Base-by-base conservation (phyloP, 37 sponge, comb jelly and placozoan genomes). In the Tethya wilhelma region DNA sequence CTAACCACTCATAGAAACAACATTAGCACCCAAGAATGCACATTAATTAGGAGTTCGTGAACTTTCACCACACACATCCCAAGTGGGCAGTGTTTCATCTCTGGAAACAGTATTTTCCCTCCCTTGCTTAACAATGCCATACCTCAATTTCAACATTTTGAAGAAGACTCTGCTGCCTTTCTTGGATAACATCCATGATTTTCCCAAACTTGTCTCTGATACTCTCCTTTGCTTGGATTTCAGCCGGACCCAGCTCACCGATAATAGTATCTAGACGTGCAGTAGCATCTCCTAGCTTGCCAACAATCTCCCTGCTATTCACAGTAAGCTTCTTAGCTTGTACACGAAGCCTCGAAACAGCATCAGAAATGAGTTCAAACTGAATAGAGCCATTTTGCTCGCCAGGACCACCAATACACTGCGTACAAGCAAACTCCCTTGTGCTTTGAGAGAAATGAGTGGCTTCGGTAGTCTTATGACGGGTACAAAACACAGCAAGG, bases 371-470 rank as follows among this genome's bases (percentile, higher is more conserved):
- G 8, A 33, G 67, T 28, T 60, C 57, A 64, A 77, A 89, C 30
- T 62, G 56, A 9, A 20, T 37, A 39, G 12, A 1, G 12, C 68
- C 40, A 0, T 12, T 19, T 14, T 14, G 0, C 70, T 67, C 80
- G 29, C 67, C 86, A 1, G 64, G 68, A 1, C 30, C 59, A 22
- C 2, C 20, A 26, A 63, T 30, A 56, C 89, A 89, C 29, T 49
- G 38, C 4, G 31, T 34, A 40, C 89, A 89, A 1, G 83, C 89
- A 89, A 89, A 89, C 57, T 57, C 59, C 1, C 64, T 44, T 30
- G 56, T 4, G 14, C 32, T 64, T 59, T 69, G 67, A 37, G 83
- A 82, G 58, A 44, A 89, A 25, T 56, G 41, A 0, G 74, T 72
- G 6, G 79, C 83, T 23, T n/a, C 8, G 25, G 26, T 34, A 17